Conservation (phyloP, 2,113 vertebrate genomes). For the Coptodon bakossiorum region DNA sequence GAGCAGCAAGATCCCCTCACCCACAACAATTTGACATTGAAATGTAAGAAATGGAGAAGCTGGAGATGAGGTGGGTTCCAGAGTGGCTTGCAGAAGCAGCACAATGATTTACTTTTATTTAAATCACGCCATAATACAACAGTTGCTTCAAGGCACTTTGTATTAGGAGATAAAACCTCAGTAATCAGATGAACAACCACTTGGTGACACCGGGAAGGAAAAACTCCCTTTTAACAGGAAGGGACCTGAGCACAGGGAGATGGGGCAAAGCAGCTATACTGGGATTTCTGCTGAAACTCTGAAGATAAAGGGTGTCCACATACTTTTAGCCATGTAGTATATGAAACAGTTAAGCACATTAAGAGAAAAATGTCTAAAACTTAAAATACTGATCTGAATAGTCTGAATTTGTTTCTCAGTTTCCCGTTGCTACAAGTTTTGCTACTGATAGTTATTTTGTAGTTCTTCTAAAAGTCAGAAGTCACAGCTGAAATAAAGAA, state of each 20-base stretch:
- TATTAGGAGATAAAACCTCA: neutral
- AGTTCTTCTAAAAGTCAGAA: neutral
- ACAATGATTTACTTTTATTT: accelerated
- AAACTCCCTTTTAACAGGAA: neutral
- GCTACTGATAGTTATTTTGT: neutral
- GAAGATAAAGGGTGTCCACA: neutral
- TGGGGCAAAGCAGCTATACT: neutral
- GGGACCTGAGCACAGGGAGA: neutral
- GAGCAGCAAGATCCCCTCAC: neutral
- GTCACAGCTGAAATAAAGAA: neutral
- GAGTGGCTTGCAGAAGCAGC: neutral
- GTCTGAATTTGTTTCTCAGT: neutral
- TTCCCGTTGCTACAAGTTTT: neutral
- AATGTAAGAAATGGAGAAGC: accelerated
- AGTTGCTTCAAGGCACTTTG: neutral
- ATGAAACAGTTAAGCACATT: neutral
- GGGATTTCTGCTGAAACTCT: neutral
- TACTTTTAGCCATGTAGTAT: neutral
- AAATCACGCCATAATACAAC: neutral
- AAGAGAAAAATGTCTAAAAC: neutral
- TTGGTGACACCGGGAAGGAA: neutral
- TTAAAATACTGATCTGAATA: neutral
- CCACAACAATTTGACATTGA: neutral
- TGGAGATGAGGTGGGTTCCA: neutral
- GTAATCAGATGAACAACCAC: neutral